A percentile compares a stretch with the other conserved stretches of the same genome.
phyloP scores from a whole-genome alignment of 2,797 vertebrate genomes.

The Eulemur mongoz region DNA sequence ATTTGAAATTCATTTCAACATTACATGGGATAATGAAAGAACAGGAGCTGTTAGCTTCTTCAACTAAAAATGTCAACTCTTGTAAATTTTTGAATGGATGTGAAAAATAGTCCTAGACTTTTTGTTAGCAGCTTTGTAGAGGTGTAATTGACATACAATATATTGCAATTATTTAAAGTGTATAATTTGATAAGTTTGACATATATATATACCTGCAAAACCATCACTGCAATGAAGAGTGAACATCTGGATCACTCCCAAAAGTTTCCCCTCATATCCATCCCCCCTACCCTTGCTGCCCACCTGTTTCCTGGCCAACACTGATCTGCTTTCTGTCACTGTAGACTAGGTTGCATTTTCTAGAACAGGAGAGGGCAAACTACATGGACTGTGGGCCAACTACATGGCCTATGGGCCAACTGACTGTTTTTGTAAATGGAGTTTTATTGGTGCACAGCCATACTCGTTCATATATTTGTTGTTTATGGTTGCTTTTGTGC shows the following conservation, averaged over 20 bases:
- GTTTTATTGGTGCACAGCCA: constrained; percentile 31
- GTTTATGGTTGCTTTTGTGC: neutral
- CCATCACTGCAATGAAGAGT: neutral
- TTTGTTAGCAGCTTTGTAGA: constrained; percentile 39
- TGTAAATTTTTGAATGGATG: neutral
- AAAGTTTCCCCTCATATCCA: neutral
- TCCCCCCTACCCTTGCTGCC: neutral
- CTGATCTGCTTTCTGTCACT: neutral
- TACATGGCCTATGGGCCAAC: neutral
- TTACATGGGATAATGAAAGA: constrained; percentile 1
- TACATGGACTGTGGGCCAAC: neutral
- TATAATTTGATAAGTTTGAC: neutral
- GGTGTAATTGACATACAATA: neutral
- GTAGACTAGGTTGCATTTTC: neutral
- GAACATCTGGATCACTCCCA: neutral
- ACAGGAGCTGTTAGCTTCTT: constrained; percentile 46
- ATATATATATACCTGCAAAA: neutral
- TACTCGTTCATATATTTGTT: neutral
- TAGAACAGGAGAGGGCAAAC: neutral
- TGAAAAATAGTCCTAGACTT: constrained; percentile 3
- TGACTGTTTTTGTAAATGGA: neutral
- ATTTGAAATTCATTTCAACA: constrained; percentile 60
- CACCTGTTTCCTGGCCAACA: neutral
- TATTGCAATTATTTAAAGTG: neutral
- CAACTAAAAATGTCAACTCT: constrained; percentile 51